These are phyloP conservation scores for Apistogramma diplotaenia DNA, from an alignment of 2,113 vertebrate genomes.

Conservation along the genomic window DNA sequence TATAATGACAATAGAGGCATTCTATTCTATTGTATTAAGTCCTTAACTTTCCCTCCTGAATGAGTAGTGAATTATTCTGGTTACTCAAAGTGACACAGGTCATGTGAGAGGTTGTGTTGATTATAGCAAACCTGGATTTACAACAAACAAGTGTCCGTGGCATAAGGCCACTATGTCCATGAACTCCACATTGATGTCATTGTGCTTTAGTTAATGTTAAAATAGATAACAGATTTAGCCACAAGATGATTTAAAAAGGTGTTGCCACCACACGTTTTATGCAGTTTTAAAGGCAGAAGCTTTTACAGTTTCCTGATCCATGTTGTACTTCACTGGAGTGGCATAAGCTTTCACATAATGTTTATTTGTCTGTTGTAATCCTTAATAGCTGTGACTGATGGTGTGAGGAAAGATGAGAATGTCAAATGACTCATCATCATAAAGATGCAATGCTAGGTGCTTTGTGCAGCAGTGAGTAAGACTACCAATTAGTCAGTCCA, in stretches of 20 bases:
- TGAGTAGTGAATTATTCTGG: neutral
- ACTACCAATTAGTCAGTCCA: conserved; percentile 52
- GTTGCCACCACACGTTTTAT: neutral
- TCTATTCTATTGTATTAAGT: too few species aligned
- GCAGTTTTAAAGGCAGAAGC: neutral
- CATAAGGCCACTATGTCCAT: neutral
- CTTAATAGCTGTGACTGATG: conserved; percentile 44
- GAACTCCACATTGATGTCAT: neutral
- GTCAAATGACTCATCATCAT: conserved; percentile 58
- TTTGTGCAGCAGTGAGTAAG: conserved; percentile 54
- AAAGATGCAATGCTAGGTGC: conserved; percentile 42
- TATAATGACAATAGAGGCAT: too few species aligned
- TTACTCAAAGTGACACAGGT: neutral
- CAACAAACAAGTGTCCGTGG: neutral
- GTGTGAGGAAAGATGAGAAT: conserved; percentile 42
- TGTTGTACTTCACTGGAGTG: neutral
- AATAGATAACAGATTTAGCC: neutral
- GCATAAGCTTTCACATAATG: conserved; percentile 18
- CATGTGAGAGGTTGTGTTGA: neutral
- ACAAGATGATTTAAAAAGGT: neutral
- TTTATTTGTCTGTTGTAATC: conserved; percentile 22
- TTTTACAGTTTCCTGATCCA: neutral
- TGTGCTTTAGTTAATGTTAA: neutral
- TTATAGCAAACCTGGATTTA: neutral
- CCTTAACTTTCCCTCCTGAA: neutral